phyloP scores from a whole-genome alignment of 1,140 invertebrate genomes.

The Drosophila rufa region DNA sequence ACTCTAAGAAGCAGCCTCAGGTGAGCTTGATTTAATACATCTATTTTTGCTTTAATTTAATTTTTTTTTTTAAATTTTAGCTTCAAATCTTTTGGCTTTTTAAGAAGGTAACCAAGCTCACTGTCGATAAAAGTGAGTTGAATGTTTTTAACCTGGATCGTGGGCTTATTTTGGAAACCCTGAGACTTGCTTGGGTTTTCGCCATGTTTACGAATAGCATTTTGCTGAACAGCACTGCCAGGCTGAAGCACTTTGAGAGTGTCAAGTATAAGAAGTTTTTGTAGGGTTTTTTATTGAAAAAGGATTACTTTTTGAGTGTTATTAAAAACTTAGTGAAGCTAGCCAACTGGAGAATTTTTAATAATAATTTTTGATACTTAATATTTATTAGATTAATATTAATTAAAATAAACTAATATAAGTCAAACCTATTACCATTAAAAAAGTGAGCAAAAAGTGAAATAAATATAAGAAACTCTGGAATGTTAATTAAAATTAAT shows the following conservation, averaged over 20 bases:
- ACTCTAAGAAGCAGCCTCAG: constrained; percentile 11
- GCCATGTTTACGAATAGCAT: constrained; percentile 60
- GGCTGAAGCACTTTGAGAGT: constrained; percentile 12
- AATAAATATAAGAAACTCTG: no score
- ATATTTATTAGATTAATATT: not conserved
- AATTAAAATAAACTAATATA: no score
- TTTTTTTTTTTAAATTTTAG: constrained; percentile 10
- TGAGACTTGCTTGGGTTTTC: constrained; percentile 36
- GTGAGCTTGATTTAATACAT: constrained; percentile 2
- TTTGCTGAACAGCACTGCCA: constrained; percentile 25
- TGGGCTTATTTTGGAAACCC: constrained; percentile 23
- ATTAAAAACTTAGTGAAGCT: not conserved
- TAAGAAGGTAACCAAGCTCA: not conserved
- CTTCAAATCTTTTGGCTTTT: constrained; percentile 49
- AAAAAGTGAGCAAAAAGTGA: no score
- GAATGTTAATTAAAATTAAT: no score
- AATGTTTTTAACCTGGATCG: constrained; percentile 39
- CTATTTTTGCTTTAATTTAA: not conserved
- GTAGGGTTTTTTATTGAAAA: not conserved
- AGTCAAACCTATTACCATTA: no score
- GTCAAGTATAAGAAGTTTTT: constrained; percentile 7
- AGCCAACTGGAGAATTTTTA: not conserved
- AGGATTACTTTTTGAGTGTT: not conserved
- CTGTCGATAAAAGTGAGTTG: not conserved
- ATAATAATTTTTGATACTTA: not conserved